phyloP scores from a whole-genome alignment of 1,140 invertebrate species.

The Bombus terrestris region DNA sequence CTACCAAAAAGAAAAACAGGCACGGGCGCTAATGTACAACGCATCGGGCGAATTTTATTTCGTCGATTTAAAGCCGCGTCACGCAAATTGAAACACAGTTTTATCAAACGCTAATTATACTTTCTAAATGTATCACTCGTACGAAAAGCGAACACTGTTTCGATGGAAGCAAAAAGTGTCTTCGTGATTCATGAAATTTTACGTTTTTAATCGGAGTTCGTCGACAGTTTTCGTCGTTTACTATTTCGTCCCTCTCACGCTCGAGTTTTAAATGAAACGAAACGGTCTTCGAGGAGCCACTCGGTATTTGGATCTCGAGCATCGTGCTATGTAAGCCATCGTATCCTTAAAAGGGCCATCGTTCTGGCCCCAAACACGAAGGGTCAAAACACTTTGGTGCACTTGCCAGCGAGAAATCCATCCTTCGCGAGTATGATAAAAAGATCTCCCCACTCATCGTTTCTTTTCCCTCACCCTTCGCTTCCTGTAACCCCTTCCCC shows the following conservation, averaged over 20 bases:
- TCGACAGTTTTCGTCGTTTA: not conserved
- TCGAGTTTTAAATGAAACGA: not conserved
- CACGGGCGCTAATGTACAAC: not conserved
- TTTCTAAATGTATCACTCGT: not conserved
- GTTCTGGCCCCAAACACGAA: slow-evolving; percentile 18
- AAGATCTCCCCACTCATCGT: slow-evolving; percentile 38
- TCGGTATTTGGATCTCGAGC: not conserved
- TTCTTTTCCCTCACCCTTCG: not conserved
- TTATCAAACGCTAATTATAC: slow-evolving; percentile 8
- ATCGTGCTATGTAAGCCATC: not conserved
- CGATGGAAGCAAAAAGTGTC: not conserved
- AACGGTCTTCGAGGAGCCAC: not conserved
- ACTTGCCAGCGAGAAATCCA: slow-evolving; percentile 31
- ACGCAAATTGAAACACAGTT: slow-evolving; percentile 1
- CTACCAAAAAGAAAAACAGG: not conserved
- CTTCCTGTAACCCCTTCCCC: not conserved
- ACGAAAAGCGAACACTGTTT: not conserved
- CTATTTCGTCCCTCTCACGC: not conserved
- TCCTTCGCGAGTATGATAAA: slow-evolving; percentile 62
- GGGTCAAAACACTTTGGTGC: slow-evolving; percentile 35
- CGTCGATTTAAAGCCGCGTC: not conserved
- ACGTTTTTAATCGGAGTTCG: not conserved
- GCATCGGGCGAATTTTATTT: slow-evolving; percentile 1
- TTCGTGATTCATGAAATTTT: not conserved
- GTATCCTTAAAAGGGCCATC: slow-evolving; percentile 32